Base-by-base conservation (phyloP, 2,888 invertebrate species). In the Cryptocheilus praepositus region DNA sequence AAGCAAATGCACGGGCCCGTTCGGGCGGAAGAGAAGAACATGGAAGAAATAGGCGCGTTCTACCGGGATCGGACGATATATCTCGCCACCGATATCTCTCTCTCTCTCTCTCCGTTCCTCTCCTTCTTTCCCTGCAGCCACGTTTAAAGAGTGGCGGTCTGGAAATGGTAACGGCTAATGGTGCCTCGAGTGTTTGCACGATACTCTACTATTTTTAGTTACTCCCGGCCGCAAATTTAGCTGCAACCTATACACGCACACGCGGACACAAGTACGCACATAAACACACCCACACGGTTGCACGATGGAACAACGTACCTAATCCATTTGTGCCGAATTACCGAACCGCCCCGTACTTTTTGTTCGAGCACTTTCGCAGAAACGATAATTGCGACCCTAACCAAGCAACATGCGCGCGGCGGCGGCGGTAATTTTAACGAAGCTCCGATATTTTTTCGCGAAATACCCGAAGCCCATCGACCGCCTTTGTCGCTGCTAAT, bases 81-180 rank as follows among this genome's bases (percentile, higher is more conserved):
- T 64, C 44, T 53, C 51, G 43, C 49, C 49, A 25, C 25, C 25
- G 59, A 70, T 67, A 60, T n/a, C 54, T 28, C 18, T 49, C 51
- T 43, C 49, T 43, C 45, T 57, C 51, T 54, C 44, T 64, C 62
- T 57, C 63, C 36, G 11, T 36, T 11, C 11, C 36, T 36, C 13
- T 36, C 1, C 13, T 11, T 36, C 36, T 36, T 11, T 36, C 8
- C 36, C 36, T 7, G 36, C 36, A 11, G 36, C 13, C 36, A 36
- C 11, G 36, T 49, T 65, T 60, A 45, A 59, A 76, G 54, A 52
- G 53, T 74, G 76, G 70, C 80, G 81, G 78, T 79, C 83, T 83
- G 83, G 81, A 76, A 83, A 84, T 81, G 80, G 78, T 79, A 79
- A 79, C 70, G 72, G 81, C 81, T 84, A 84, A 85, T 85, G 84